Evolutionary conservation across 2,113 vertebrate species (phyloP), one percentile per base, ranked within the genome.

Genomic region (Amblyornis subalaris): DNA sequence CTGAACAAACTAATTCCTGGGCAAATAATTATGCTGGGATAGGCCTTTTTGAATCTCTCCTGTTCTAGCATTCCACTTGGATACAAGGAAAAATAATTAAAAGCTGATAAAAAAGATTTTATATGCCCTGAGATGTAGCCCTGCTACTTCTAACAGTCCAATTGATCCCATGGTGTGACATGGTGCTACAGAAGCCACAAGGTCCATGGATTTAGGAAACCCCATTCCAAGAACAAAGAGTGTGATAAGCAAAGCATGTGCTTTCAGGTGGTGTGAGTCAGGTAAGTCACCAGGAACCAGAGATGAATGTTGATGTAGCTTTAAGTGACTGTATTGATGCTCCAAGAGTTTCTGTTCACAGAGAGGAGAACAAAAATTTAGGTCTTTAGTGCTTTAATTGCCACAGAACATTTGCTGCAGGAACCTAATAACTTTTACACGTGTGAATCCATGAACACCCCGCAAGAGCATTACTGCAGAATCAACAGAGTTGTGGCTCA

Each of bases 361-460:
- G 55, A 77, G 75, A 87, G 31, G 20, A 69, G 29, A 73, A 86
- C 26, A 88, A 58, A 88, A 91, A 90, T 48, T 21, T 66, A 85
- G 45, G 35, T 61, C 71, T 83, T 90, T 40, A 86, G 35, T 53
- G 62, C 67, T 92, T 76, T 35, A 92, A 86, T 90, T 83, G 48
- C 60, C 58, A 58, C 76, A 83, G 85, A 80, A 77, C 51, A 77
- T 67, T 88, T 53, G 50, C 72, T 66, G 38, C 64, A 74, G 78
- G 35, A 79, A 54, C 58, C 19, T 80, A 94, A n/a, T 76, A 89
- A 80, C 67, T 71, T 83, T 51, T 31, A 42, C 7, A 38, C 6
- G 35, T 5, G 14, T 0, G 0, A 90, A 76, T 55, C 85, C 79
- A 89, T 18, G 65, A 87, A 85, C 70, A 54, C 9, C 35, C 13